Conservation (phyloP, 1,140 invertebrate genomes). For the Pseudomyrmex cubaensis region DNA sequence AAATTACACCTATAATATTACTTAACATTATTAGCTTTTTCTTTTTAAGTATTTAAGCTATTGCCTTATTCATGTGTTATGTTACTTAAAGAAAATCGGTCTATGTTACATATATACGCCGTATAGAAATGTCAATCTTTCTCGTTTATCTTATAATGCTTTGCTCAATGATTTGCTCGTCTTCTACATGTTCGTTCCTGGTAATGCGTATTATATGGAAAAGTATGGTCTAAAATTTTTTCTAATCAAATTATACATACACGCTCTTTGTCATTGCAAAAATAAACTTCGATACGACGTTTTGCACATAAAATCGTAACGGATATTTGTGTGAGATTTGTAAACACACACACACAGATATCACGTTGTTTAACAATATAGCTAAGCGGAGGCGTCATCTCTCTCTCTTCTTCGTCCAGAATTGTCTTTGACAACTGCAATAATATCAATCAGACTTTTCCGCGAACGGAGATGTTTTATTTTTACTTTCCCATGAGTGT, state of each 20-base stretch:
- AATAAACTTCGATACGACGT: slow-evolving; percentile 74
- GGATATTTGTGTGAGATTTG: too few species aligned
- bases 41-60: too few species aligned
- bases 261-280: slow-evolving; percentile 66
- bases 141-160: not conserved
- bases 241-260: slow-evolving; percentile 60
- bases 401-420: slow-evolving; percentile 20
- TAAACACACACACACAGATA: not conserved
- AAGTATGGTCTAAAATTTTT: slow-evolving; percentile 46
- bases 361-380: slow-evolving; percentile 23
- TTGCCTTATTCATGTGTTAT: slow-evolving; percentile 1
- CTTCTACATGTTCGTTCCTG: slow-evolving; percentile 24
- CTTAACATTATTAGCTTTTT: too few species aligned
- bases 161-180: not conserved
- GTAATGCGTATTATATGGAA: slow-evolving; percentile 42
- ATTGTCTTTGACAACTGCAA: not conserved
- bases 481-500: not conserved
- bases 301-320: slow-evolving; percentile 67
- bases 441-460: not conserved
- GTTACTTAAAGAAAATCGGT: slow-evolving; percentile 18
- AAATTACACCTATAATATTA: too few species aligned
- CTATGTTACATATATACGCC: slow-evolving; percentile 52
- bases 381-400: not conserved
- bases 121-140: slow-evolving; percentile 8
- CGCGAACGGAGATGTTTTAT: not conserved